phyloP scores from a whole-genome alignment of 2,797 vertebrate genomes.

The Sparus aurata region DNA sequence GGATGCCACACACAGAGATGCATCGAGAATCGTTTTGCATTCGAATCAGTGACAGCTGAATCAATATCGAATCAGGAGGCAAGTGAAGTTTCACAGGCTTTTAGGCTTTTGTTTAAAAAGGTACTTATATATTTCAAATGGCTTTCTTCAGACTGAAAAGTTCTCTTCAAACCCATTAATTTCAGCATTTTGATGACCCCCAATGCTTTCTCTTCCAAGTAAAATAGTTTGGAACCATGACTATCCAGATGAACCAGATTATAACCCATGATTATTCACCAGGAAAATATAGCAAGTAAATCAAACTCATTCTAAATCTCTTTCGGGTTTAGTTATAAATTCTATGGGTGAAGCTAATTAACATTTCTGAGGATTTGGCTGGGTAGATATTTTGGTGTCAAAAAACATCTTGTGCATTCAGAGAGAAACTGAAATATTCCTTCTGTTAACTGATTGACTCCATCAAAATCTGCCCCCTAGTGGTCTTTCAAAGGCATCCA shows the following conservation, averaged over 20 bases:
- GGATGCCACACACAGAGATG: no score
- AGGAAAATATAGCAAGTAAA: neutral
- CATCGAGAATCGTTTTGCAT: no score
- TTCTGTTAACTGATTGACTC: neutral
- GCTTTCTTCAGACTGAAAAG: neutral
- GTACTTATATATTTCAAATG: neutral
- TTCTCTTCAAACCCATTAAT: neutral
- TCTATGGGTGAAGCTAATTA: neutral
- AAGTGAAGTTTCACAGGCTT: no score
- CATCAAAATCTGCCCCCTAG: slow-evolving; percentile 42
- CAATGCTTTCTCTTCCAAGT: neutral
- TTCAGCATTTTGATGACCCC: neutral
- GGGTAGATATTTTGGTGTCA: neutral
- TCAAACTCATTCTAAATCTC: neutral
- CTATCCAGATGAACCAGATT: neutral
- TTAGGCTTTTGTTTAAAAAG: neutral
- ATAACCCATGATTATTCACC: neutral
- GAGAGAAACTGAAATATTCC: neutral
- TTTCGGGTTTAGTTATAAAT: neutral
- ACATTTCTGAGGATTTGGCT: slow-evolving; percentile 3
- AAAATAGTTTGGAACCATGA: neutral
- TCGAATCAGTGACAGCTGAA: no score
- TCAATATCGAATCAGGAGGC: no score
- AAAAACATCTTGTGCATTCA: neutral
- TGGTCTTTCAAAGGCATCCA: slow-evolving; percentile 45